Base-by-base conservation (phyloP, 2,888 invertebrate genomes). In the Creontiades dilutus region DNA sequence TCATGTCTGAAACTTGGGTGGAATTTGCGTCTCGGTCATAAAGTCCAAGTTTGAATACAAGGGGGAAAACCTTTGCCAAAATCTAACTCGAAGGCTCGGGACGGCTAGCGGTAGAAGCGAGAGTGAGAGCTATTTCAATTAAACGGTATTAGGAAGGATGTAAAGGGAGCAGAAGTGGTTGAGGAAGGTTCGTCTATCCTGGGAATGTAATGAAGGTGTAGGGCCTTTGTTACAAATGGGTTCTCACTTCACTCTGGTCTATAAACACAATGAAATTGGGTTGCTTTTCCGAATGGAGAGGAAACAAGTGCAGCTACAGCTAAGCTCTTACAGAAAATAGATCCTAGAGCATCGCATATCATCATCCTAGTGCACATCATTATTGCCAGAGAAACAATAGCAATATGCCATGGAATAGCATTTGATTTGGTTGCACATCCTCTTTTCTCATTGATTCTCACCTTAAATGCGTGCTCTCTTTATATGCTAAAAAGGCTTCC, bases 71-170 rank as follows among this genome's bases (percentile, higher is more conserved):
- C 16, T 78, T 46, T 0, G 11, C 37, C 46, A 19, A 78, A 78
- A 47, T 78, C 19, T n/a, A 28, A 47, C 13, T 46, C 37, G 78
- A 13, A 61, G 23, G 7, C 12, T 16, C 46, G 46, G 78, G 7
- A 28, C 28, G 75, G n/a, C 4, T 28, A 75, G 75, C 12, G 75
- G 75, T 75, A 19, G 23, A 19, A 27, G 68, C 68, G 23, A 23
- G 68, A 68, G 46, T 78, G 78, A 46, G 37, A 78, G 78, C 78
- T 46, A 68, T 68, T 78, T 19, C 78, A 78, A 47, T 78, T 78
- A 78, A 78, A 78, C 78, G 37, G 46, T 78, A 68, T 68, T 23
- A 68, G 68, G 68, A 68, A 68, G 68, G 68, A 68, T 68, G 27
- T 68, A 5, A 23, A 23, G 27, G 23, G 68, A 7, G 23, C 68